Base-by-base conservation (phyloP, 1,140 invertebrate genomes). In the Caerostris darwini region DNA sequence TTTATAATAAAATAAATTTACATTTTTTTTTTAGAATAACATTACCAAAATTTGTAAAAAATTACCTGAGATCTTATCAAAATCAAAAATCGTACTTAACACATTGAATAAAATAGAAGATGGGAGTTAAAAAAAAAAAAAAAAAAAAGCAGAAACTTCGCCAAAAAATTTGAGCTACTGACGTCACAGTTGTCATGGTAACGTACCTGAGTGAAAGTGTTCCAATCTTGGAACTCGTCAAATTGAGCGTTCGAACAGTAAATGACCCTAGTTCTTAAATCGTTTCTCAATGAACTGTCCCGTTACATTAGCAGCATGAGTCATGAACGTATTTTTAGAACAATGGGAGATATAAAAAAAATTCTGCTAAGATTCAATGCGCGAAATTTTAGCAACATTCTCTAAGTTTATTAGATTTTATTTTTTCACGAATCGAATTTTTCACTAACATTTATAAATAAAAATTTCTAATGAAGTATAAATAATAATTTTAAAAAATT, bases 121-220 rank as follows among this genome's bases (percentile, higher is more conserved):
- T 12, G 34, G 71, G 69, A 34, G 10, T 34, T 34, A 1, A 34
- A 34, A 34, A 34, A 34, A 2, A 34, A 34, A 34, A 34, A 34
- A 34, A 34, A 34, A 34, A 77, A 53, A 5, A 10, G 34, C 34
- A 50, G 34, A 77, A 77, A 77, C 34, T 12, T 5, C 19, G 71
- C 71, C 71, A 77, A 77, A 34, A 77, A 77, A 77, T 3, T 77
- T 8, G 14, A 77, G 71, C 34, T 77, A 5, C 19, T 77, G 53
- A 77, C 71, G 71, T 77, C 71, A 77, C 50, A 12, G 71, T 77
- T 77, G 71, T 77, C 71, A 77, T 77, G 53, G 71, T 34, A 77
- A 77, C 71, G 10, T 5, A 77, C 19, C 71, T 10, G 71, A 77
- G 50, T 77, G 34, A 77, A 50, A 77, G 71, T 50, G 71, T 50